phyloP scores from a whole-genome alignment of 2,113 vertebrate species.

The Solea solea region DNA sequence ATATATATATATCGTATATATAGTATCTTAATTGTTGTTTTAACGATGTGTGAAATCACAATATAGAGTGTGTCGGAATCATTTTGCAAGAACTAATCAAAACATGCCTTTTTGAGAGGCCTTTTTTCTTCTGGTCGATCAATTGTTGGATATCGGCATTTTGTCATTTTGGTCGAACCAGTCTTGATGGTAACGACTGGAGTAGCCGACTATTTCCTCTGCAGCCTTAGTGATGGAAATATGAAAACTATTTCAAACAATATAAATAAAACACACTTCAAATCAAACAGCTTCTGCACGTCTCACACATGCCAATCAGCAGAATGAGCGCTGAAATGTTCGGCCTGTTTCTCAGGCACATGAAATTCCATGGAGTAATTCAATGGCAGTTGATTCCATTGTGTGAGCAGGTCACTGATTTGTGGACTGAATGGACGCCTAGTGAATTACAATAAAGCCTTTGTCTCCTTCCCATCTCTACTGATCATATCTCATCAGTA shows the following conservation, averaged over 20 bases:
- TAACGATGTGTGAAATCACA: too few species aligned
- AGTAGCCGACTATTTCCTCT: too few species aligned
- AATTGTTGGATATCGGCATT: too few species aligned
- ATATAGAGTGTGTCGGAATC: too few species aligned
- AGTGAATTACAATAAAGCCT: constrained; percentile 54
- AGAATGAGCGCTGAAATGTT: constrained; percentile 16
- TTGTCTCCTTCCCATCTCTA: constrained; percentile 53
- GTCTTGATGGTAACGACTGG: too few species aligned
- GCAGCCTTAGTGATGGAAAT: too few species aligned
- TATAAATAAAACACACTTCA: background rate
- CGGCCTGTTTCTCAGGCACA: constrained; percentile 36
- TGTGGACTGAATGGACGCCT: constrained; percentile 48
- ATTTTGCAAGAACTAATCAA: too few species aligned
- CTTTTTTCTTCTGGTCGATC: too few species aligned
- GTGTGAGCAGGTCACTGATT: constrained; percentile 54
- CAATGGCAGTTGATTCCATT: constrained; percentile 47
- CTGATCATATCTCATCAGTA: constrained; percentile 48
- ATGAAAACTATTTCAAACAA: background rate
- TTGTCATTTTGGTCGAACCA: too few species aligned
- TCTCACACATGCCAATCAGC: constrained; percentile 25
- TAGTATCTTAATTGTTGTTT: too few species aligned
- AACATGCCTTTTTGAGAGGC: too few species aligned
- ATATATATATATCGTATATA: too few species aligned
- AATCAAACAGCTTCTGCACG: constrained; percentile 18
- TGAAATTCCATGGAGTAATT: constrained; percentile 46